A percentile compares a stretch with the other conserved stretches of the same genome.
These are phyloP conservation scores for Naja naja DNA, from an alignment of 2,113 vertebrate genomes.

Conservation along the genomic window DNA sequence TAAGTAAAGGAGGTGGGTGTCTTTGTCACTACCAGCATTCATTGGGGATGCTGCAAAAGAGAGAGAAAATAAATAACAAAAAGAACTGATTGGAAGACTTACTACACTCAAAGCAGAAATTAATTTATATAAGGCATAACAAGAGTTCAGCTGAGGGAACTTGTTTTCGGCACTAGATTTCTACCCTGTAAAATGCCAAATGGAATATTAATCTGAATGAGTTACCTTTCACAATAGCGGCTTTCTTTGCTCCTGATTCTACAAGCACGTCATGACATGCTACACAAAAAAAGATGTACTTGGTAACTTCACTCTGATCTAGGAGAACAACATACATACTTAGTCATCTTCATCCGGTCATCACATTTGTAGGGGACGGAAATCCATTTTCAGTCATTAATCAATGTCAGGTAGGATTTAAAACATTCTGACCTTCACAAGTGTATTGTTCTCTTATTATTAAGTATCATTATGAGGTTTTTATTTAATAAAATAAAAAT, in stretches of 20 bases:
- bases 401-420: neutral
- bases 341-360: neutral
- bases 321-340: neutral
- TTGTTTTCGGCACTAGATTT: neutral
- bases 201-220: constrained; percentile 3
- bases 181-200: neutral
- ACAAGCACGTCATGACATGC: neutral
- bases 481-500: neutral
- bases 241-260: neutral
- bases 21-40: neutral
- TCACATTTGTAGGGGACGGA: neutral
- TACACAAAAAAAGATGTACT: neutral
- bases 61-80: neutral
- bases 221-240: neutral
- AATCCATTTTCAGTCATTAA: neutral
- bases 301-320: neutral
- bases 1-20: neutral
- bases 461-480: neutral
- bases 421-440: neutral
- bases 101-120: constrained; percentile 2
- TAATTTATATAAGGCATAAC: neutral
- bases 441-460: neutral
- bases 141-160: neutral
- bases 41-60: neutral
- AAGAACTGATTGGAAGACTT: neutral